phyloP scores from a whole-genome alignment of 92 coral and sea anemone species.

The Bergia puertoricense region DNA sequence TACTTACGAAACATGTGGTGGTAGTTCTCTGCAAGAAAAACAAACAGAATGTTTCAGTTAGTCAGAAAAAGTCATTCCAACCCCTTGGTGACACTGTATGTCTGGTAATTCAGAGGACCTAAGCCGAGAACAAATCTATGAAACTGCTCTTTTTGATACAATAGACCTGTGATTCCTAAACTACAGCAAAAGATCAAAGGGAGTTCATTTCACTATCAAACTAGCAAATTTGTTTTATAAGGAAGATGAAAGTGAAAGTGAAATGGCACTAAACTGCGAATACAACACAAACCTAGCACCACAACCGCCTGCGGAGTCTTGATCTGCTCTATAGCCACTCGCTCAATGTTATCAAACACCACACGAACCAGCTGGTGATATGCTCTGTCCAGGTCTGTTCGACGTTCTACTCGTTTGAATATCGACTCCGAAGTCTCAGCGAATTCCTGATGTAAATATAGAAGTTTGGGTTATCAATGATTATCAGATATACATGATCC shows the following conservation, averaged over 20 bases:
- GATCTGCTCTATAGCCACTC: slow-evolving; percentile 87
- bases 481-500: neutral
- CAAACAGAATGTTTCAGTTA: neutral
- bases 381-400: slow-evolving; percentile 92
- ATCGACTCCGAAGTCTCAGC: slow-evolving; percentile 90
- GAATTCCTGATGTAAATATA: slow-evolving; percentile 66
- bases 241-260: too few relatives aligned
- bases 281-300: slow-evolving; percentile 73
- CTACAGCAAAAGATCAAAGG: too few relatives aligned
- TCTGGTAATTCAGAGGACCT: too few relatives aligned
- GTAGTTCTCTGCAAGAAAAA: slow-evolving; percentile 82
- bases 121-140: too few relatives aligned
- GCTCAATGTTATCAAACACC: slow-evolving; percentile 86
- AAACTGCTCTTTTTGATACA: too few relatives aligned
- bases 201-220: too few relatives aligned
- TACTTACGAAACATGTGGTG: slow-evolving; percentile 97
- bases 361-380: slow-evolving; percentile 81
- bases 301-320: slow-evolving; percentile 95
- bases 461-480: neutral
- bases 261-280: too few relatives aligned
- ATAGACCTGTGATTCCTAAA: too few relatives aligned
- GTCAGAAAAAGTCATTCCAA: neutral
- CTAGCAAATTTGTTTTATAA: too few relatives aligned
- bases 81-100: neutral
- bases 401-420: slow-evolving; percentile 96